phyloP scores from a whole-genome alignment of 2,113 vertebrate species.

The Sceloporus undulatus region DNA sequence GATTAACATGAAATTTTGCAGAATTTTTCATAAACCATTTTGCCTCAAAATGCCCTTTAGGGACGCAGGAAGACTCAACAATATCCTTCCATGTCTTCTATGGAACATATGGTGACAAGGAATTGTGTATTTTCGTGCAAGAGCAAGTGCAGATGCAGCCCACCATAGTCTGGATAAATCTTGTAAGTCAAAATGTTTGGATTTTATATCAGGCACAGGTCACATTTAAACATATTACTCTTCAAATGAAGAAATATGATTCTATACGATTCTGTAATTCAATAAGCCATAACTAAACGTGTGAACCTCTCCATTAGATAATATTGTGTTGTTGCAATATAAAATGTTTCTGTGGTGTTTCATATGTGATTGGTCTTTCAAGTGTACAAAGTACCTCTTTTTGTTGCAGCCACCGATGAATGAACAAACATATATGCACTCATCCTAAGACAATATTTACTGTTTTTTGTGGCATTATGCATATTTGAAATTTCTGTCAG shows the following conservation, averaged over 20 bases:
- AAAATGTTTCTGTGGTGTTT: no score
- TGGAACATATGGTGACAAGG: no score
- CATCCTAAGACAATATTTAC: not conserved
- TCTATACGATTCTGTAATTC: not conserved
- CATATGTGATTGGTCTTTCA: no score
- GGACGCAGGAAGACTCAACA: no score
- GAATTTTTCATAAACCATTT: no score
- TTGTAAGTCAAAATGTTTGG: not conserved
- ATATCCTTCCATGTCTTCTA: no score
- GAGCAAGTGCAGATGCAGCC: no score
- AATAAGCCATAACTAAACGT: not conserved
- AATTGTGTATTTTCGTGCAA: no score
- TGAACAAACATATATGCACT: not conserved
- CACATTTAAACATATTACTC: not conserved
- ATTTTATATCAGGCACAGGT: not conserved
- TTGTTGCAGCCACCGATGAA: not conserved
- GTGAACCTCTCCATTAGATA: not conserved
- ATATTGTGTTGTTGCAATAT: not conserved
- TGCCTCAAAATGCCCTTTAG: no score
- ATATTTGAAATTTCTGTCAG: not conserved
- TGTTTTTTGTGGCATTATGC: not conserved
- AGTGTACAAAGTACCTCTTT: not conserved
- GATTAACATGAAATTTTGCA: no score
- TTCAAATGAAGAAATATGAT: not conserved
- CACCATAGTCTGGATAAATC: not conserved